Evolutionary conservation across 1,140 invertebrate species (phyloP).

Genomic region (Rhopalosiphum maidis): DNA sequence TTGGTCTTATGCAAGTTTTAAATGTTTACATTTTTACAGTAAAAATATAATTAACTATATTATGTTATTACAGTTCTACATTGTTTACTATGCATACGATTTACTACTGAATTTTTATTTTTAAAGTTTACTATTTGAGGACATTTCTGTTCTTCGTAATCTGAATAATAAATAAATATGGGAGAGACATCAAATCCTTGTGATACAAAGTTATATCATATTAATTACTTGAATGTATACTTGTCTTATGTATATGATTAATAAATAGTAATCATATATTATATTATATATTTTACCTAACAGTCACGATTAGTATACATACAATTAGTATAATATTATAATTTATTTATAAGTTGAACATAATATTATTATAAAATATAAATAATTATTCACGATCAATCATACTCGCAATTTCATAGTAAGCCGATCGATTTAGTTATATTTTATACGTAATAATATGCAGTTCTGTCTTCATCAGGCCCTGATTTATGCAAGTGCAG

Average conservation of each 20-base stretch:
- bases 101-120: background rate
- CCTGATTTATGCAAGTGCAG: too few relatives aligned
- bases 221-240: background rate
- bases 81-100: background rate
- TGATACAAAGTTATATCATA: background rate
- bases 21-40: too few relatives aligned
- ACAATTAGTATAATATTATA: background rate
- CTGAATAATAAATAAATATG: background rate
- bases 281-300: background rate
- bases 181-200: background rate
- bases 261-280: background rate
- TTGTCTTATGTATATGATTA: background rate
- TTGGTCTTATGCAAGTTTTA: background rate
- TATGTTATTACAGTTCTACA: background rate
- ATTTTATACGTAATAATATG: background rate
- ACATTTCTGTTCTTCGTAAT: background rate
- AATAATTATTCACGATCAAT: background rate
- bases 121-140: background rate
- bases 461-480: too few relatives aligned
- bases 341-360: background rate
- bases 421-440: too few relatives aligned
- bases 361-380: background rate
- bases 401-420: too few relatives aligned
- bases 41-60: too few relatives aligned
- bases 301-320: background rate